Evolutionary conservation across 2,888 invertebrate genomes (phyloP).

Genomic region (Luperina testacea): DNA sequence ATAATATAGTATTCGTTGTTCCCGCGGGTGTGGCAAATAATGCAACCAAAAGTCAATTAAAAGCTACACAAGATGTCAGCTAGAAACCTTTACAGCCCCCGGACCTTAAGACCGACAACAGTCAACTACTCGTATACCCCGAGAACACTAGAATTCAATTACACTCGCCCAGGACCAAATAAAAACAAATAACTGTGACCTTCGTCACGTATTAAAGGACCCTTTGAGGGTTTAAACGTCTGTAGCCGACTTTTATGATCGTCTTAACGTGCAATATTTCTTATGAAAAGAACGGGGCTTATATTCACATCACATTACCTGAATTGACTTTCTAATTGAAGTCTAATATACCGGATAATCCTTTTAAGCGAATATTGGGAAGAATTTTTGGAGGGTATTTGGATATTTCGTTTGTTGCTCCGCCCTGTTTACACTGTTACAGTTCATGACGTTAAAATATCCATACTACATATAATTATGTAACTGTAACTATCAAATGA

Average conservation of each 20-base stretch:
- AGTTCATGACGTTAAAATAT: too few species aligned
- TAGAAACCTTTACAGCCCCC: background rate
- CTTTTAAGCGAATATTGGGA: background rate
- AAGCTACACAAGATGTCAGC: background rate
- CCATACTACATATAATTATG: too few species aligned
- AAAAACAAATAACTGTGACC: constrained; percentile 43
- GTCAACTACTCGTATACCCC: constrained; percentile 6
- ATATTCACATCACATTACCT: constrained; percentile 31
- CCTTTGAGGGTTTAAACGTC: constrained; percentile 38
- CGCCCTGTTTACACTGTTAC: background rate
- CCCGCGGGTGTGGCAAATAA: constrained; percentile 2
- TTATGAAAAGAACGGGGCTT: constrained; percentile 20
- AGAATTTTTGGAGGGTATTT: constrained; percentile 1
- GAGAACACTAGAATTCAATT: constrained; percentile 48
- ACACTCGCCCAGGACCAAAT: constrained; percentile 23
- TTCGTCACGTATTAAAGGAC: constrained; percentile 38
- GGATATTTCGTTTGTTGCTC: background rate
- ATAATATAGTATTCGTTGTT: background rate
- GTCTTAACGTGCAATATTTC: constrained; percentile 43
- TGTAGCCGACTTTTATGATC: constrained; percentile 44
- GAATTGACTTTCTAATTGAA: constrained; percentile 49
- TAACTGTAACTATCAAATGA: too few species aligned
- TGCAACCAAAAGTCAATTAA: background rate
- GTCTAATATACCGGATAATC: background rate
- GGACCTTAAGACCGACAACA: background rate